These are phyloP conservation scores for Oncorhynchus mykiss DNA, from an alignment of 2,113 vertebrate genomes.

Conservation along the genomic window DNA sequence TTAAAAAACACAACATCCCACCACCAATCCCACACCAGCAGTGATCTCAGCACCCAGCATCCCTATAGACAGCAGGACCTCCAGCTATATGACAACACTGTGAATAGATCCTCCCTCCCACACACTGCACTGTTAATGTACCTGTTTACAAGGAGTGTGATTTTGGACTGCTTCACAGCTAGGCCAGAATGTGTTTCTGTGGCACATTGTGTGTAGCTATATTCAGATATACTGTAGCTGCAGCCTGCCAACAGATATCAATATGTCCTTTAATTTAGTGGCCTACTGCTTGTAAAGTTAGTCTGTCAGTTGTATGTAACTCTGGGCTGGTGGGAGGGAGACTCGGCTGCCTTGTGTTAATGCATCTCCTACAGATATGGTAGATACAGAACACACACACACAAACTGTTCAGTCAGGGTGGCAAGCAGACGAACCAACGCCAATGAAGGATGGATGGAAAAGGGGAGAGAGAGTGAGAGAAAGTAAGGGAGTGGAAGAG, in stretches of 20 bases:
- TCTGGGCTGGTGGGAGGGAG: neutral
- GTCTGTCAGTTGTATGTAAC: conserved; percentile 18
- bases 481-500: conserved; percentile 52
- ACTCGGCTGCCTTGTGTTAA: neutral
- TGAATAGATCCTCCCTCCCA: conserved; percentile 28
- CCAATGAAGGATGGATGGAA: neutral
- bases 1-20: conserved; percentile 1
- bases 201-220: conserved; percentile 25
- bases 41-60: conserved; percentile 18
- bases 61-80: neutral
- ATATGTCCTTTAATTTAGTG: conserved; percentile 39
- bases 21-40: conserved; percentile 5
- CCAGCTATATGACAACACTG: conserved; percentile 9
- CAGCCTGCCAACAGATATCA: conserved; percentile 39
- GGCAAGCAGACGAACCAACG: conserved; percentile 11
- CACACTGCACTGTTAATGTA: conserved; percentile 27
- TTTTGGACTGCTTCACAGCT: conserved; percentile 35
- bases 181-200: conserved; percentile 35
- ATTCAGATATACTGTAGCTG: conserved; percentile 28
- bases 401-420: conserved; percentile 44
- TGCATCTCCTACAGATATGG: neutral
- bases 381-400: conserved; percentile 5
- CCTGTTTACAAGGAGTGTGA: conserved; percentile 32
- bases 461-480: conserved; percentile 18
- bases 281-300: conserved; percentile 37